phyloP scores from a whole-genome alignment of 2,113 vertebrate species.

The Taurulus bubalis region DNA sequence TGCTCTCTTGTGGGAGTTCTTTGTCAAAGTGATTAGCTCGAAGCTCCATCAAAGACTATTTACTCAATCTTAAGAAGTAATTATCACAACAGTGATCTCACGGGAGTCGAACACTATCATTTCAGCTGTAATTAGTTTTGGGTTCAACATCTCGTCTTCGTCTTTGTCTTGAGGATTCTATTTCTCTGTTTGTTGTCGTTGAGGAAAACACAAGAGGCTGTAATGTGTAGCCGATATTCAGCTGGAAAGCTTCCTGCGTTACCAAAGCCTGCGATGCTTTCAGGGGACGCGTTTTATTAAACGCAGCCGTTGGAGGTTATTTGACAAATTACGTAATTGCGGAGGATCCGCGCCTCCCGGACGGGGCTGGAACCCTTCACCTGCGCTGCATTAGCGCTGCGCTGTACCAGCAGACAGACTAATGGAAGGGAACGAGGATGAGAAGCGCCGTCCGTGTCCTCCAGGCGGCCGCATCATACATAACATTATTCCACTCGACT shows the following conservation, averaged over 20 bases:
- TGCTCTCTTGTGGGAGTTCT: not conserved
- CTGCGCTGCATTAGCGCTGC: constrained; percentile 27
- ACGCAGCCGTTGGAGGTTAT: constrained; percentile 9
- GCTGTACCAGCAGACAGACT: constrained; percentile 7
- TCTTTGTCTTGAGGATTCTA: not conserved
- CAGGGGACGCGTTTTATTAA: not conserved
- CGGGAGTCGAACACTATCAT: not conserved
- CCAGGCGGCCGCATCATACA: not conserved
- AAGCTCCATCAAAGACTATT: constrained; percentile 8
- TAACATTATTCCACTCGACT: constrained; percentile 8
- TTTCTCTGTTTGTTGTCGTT: not conserved
- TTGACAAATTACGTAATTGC: constrained; percentile 13
- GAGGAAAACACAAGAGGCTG: not conserved
- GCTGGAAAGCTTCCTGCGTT: not conserved
- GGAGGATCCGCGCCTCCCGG: not conserved
- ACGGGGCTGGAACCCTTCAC: constrained; percentile 21
- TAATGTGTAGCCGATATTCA: not conserved
- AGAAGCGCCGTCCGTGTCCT: not conserved
- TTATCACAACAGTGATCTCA: constrained; percentile 1
- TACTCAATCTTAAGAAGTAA: not conserved
- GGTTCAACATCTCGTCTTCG: fast-evolving
- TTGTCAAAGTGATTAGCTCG: not conserved
- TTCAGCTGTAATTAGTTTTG: not conserved
- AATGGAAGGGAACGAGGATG: constrained; percentile 12
- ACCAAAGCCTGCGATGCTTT: too few species aligned